Evolutionary conservation across 2,113 vertebrate species (phyloP).

Genomic region (Aptenodytes forsteri): DNA sequence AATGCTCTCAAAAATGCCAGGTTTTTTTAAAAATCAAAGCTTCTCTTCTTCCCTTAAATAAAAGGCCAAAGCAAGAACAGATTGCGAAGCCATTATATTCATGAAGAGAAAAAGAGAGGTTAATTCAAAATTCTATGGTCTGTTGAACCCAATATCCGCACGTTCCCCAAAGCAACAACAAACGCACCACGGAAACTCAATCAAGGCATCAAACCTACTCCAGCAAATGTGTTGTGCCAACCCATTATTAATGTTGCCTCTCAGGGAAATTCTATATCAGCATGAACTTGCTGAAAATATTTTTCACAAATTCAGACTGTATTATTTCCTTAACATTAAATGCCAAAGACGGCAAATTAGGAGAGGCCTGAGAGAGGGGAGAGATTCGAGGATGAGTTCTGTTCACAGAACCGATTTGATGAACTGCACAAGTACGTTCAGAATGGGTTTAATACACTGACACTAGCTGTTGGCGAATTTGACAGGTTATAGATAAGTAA

Average conservation of each 20-base stretch:
- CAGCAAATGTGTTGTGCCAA: conserved; percentile 71
- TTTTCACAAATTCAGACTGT: conserved; percentile 52
- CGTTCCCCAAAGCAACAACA: conserved; percentile 74
- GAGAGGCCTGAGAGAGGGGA: not conserved
- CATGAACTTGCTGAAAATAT: conserved; percentile 58
- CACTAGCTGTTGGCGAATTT: conserved; percentile 60
- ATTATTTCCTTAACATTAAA: conserved; percentile 33
- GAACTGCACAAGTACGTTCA: not conserved
- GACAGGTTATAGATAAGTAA: conserved; percentile 73
- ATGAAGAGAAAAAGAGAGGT: conserved; percentile 65
- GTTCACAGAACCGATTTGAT: not conserved
- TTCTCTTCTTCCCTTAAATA: conserved; percentile 9
- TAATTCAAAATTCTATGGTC: conserved; percentile 75
- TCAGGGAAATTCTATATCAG: conserved; percentile 70
- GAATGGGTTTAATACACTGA: conserved; percentile 50
- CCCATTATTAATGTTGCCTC: conserved; percentile 73
- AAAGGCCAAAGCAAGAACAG: conserved; percentile 46
- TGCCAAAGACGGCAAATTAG: conserved; percentile 7
- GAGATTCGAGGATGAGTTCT: conserved; percentile 8
- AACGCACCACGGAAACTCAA: conserved; percentile 71
- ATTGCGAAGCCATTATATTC: conserved; percentile 53
- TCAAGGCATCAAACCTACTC: conserved; percentile 69
- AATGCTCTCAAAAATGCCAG: too few relatives aligned
- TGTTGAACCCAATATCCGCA: conserved; percentile 66
- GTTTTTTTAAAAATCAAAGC: not conserved